These are phyloP conservation scores for Sphyrna mokarran DNA, from an alignment of 2,113 vertebrate genomes.

Conservation along the genomic window DNA sequence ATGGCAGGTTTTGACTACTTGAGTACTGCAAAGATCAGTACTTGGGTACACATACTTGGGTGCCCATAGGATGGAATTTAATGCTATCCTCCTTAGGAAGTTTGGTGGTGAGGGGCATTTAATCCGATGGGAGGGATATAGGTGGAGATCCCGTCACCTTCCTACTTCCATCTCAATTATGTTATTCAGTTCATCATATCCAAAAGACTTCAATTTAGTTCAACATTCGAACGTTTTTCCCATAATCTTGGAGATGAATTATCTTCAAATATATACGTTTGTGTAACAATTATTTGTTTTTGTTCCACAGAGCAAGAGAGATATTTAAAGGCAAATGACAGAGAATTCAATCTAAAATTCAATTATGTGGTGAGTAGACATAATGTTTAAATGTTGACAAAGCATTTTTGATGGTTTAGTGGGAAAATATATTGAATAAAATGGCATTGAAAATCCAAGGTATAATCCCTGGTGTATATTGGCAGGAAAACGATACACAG, in stretches of 20 bases:
- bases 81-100: no score
- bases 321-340: constrained; percentile 74
- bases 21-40: no score
- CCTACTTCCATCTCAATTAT: no score
- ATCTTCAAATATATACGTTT: neutral
- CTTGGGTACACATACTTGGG: no score
- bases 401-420: neutral
- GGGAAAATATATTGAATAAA: neutral
- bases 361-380: constrained; percentile 72
- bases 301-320: constrained; percentile 65
- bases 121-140: no score
- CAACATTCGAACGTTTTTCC: neutral
- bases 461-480: neutral
- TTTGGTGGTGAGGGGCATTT: no score
- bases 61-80: no score
- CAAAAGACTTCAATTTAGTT: neutral
- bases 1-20: no score
- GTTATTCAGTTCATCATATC: neutral
- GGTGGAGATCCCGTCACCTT: no score
- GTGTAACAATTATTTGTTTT: neutral
- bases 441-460: neutral
- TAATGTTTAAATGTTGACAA: neutral
- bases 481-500: neutral
- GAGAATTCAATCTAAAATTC: constrained; percentile 67
- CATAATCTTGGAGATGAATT: neutral